Percentiles rank a stretch among this genome's conserved stretches.
These are phyloP conservation scores for Cacajao melanocephalus DNA, from an alignment of 2,797 vertebrate species.

Conservation along the genomic window DNA sequence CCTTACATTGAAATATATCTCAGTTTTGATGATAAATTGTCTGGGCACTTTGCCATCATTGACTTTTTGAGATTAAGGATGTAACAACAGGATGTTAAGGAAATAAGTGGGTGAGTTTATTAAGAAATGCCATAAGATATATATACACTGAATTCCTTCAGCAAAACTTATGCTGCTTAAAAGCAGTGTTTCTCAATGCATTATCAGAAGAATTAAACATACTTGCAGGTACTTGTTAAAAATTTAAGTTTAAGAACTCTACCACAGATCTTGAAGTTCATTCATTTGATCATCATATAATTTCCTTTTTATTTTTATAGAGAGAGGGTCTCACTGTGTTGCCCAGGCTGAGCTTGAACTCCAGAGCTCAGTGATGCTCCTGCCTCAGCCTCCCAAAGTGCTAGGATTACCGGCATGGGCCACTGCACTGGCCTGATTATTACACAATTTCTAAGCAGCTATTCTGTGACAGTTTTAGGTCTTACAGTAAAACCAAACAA, in stretches of 20 bases:
- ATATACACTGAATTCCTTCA: not conserved
- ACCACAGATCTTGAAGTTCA: not conserved
- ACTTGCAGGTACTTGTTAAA: not conserved
- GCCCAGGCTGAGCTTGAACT: not conserved
- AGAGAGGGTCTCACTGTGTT: not conserved
- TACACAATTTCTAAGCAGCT: not conserved
- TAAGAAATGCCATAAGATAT: not conserved
- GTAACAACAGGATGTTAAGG: not conserved
- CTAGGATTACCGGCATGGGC: not conserved
- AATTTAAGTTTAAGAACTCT: not conserved
- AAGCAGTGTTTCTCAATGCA: not conserved
- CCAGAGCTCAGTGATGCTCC: not conserved
- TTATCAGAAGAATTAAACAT: not conserved
- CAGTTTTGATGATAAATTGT: not conserved
- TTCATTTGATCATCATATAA: not conserved
- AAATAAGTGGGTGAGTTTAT: not conserved
- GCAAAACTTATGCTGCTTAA: not conserved
- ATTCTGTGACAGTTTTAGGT: not conserved
- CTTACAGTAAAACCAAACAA: not conserved
- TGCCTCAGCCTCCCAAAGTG: not conserved
- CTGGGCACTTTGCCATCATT: accelerated
- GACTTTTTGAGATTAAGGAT: not conserved
- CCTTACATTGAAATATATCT: not conserved
- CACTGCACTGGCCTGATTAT: not conserved
- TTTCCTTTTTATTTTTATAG: not conserved